phyloP scores from a whole-genome alignment of 2,888 invertebrate species.

The Apamea anceps region DNA sequence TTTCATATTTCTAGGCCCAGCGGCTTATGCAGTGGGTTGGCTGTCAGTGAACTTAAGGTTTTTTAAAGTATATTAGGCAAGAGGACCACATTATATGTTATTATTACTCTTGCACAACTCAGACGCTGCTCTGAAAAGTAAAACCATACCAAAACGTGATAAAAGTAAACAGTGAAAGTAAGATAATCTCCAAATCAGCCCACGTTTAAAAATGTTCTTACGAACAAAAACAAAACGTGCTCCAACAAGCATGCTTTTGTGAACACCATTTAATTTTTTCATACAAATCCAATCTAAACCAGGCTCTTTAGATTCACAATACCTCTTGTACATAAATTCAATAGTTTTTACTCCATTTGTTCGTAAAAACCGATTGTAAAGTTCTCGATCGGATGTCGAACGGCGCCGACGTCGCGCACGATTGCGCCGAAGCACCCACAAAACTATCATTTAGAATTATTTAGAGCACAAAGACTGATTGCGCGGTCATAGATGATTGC shows the following conservation, averaged over 20 bases:
- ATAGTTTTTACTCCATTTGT: slow-evolving; percentile 44
- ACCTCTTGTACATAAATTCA: slow-evolving; percentile 37
- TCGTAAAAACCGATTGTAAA: slow-evolving; percentile 42
- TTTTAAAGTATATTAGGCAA: background rate
- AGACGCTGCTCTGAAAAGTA: background rate
- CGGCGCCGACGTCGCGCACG: slow-evolving; percentile 65
- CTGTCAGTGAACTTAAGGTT: background rate
- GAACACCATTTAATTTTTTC: slow-evolving; percentile 15
- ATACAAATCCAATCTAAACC: slow-evolving; percentile 21
- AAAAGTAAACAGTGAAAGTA: slow-evolving; percentile 23
- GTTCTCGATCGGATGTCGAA: slow-evolving; percentile 46
- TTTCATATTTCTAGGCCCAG: background rate
- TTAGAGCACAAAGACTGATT: slow-evolving; percentile 50
- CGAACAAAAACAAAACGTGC: slow-evolving; percentile 23
- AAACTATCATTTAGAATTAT: slow-evolving; percentile 53
- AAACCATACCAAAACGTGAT: slow-evolving; percentile 17
- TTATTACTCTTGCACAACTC: background rate
- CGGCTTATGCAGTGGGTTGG: background rate
- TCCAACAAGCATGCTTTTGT: slow-evolving; percentile 9
- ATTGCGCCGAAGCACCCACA: slow-evolving; percentile 58
- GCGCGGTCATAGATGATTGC: slow-evolving; percentile 60
- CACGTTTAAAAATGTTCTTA: slow-evolving; percentile 4
- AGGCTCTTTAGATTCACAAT: slow-evolving; percentile 18
- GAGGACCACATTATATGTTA: background rate
- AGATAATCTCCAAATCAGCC: slow-evolving; percentile 4